Conservation (phyloP, 2,888 invertebrate species). For the Achlya flavicornis region DNA sequence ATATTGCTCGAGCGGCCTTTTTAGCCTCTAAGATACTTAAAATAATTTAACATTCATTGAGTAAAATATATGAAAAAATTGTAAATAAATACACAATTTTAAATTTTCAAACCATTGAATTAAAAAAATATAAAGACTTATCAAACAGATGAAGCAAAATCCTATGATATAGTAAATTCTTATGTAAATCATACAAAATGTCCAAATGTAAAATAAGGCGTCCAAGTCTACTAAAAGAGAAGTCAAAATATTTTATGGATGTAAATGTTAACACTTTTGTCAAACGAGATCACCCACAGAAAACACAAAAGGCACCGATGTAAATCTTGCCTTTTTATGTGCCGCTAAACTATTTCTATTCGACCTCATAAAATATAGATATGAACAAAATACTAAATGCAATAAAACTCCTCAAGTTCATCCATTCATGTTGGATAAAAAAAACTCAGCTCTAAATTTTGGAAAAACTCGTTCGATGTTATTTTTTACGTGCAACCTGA, state of each 20-base stretch:
- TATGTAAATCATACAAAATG: slow-evolving; percentile 26
- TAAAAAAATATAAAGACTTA: background rate
- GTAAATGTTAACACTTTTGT: slow-evolving; percentile 81
- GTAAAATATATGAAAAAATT: no score
- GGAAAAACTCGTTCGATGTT: slow-evolving; percentile 56
- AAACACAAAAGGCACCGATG: slow-evolving; percentile 72
- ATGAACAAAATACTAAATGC: slow-evolving; percentile 72
- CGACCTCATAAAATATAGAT: slow-evolving; percentile 75
- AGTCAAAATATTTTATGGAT: slow-evolving; percentile 82
- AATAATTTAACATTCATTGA: no score
- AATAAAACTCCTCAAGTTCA: slow-evolving; percentile 64
- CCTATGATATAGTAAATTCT: background rate
- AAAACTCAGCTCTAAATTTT: slow-evolving; percentile 52
- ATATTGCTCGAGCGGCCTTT: no score
- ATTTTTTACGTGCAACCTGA: slow-evolving; percentile 73
- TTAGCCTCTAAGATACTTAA: no score
- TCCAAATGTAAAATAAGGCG: slow-evolving; percentile 45
- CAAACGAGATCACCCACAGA: slow-evolving; percentile 72
- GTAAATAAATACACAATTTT: no score
- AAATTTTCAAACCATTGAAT: background rate
- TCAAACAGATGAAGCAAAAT: background rate
- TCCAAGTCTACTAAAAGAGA: slow-evolving; percentile 66
- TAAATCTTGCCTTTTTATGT: slow-evolving; percentile 69
- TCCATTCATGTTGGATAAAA: slow-evolving; percentile 57
- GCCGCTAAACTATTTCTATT: slow-evolving; percentile 61